Evolutionary conservation across 92 coral and sea anemone genomes (phyloP).

Genomic region (Paramuricea clavata): DNA sequence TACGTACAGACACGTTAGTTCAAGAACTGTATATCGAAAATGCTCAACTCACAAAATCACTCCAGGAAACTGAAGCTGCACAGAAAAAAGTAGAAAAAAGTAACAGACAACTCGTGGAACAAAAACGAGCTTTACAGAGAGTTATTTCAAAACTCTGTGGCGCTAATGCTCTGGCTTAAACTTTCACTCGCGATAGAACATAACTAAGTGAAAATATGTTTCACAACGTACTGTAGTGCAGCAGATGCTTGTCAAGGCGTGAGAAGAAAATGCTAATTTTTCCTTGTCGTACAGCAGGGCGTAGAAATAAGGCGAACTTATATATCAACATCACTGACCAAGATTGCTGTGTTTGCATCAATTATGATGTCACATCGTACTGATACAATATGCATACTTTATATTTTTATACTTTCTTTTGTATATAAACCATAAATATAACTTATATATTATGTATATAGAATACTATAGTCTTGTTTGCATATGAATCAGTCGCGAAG

Average conservation of each 20-base stretch:
- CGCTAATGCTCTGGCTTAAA: constrained; percentile 94
- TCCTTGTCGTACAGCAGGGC: no score
- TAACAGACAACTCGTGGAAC: constrained; percentile 91
- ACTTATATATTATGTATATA: not conserved
- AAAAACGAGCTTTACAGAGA: constrained; percentile 94
- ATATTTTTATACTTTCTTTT: no score
- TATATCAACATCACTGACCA: no score
- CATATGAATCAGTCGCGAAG: no score
- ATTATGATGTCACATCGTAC: no score
- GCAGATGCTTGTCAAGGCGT: not conserved
- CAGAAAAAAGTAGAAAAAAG: constrained; percentile 96
- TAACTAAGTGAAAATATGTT: no score
- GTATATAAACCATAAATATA: not conserved
- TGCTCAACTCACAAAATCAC: constrained; percentile 87
- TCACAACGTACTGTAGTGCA: not conserved
- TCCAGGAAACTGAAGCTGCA: constrained; percentile 89
- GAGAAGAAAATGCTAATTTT: no score
- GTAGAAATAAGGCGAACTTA: no score
- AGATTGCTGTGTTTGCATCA: no score
- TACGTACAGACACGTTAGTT: constrained; percentile 88
- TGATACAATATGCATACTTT: constrained; percentile 25
- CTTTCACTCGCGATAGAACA: no score
- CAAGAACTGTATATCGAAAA: constrained; percentile 98
- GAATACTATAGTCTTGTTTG: no score
- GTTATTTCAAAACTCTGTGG: constrained; percentile 98